Percentiles rank a stretch among this genome's conserved stretches.
Conservation (phyloP, 2,113 vertebrate species). For the Apus apus region DNA sequence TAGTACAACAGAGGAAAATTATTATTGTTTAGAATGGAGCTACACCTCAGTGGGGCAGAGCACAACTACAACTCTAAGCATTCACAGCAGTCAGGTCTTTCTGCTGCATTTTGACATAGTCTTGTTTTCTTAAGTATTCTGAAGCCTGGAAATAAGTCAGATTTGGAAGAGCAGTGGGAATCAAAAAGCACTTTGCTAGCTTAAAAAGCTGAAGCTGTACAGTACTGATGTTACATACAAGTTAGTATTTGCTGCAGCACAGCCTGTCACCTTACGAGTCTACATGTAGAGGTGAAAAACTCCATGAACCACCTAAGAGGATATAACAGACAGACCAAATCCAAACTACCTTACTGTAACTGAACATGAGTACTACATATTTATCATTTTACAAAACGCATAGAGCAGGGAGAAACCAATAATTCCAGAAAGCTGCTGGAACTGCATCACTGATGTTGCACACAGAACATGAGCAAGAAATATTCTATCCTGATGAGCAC, state of each 20-base stretch:
- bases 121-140: neutral
- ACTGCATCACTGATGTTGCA: neutral
- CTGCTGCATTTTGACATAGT: neutral
- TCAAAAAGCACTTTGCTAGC: neutral
- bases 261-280: neutral
- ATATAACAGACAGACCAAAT: neutral
- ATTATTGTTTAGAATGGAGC: neutral
- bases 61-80: neutral
- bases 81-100: neutral
- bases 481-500: neutral
- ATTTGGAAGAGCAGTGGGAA: neutral
- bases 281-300: neutral
- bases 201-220: neutral
- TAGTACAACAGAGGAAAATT: neutral
- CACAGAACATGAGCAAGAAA: neutral
- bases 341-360: neutral
- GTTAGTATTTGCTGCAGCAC: neutral
- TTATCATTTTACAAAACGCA: neutral
- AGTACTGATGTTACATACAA: neutral
- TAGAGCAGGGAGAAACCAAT: neutral
- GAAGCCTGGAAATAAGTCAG: neutral
- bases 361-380: neutral
- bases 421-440: neutral
- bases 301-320: neutral
- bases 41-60: neutral